Conservation (phyloP, 2,888 invertebrate genomes). For the Aspidiotus destructor region DNA sequence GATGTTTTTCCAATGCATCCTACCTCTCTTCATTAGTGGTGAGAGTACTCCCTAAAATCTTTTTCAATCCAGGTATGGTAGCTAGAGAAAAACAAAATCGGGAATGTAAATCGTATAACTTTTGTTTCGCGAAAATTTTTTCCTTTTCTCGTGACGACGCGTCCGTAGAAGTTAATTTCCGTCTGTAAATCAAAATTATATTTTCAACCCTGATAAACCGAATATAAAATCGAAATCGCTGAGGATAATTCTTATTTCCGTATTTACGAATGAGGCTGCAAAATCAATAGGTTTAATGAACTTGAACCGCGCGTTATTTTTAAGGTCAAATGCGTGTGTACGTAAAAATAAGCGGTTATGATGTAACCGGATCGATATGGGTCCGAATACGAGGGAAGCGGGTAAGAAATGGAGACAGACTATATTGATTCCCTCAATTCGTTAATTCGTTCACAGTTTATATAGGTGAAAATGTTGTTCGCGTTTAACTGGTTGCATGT, state of each 20-base stretch:
- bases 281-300: slow-evolving; percentile 30
- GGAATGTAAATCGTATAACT: too few species aligned
- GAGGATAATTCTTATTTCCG: neutral
- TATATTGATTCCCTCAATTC: slow-evolving; percentile 25
- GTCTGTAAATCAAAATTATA: neutral
- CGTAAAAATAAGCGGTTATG: slow-evolving; percentile 29
- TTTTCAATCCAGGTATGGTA: too few species aligned
- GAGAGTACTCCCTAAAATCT: too few species aligned
- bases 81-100: too few species aligned
- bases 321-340: slow-evolving; percentile 28
- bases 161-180: too few species aligned
- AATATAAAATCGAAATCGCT: neutral
- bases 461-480: neutral
- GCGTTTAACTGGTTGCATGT: neutral
- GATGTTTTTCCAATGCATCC: neutral
- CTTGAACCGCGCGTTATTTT: slow-evolving; percentile 25
- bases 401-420: slow-evolving; percentile 27
- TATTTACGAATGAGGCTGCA: slow-evolving; percentile 8
- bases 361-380: slow-evolving; percentile 30
- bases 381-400: slow-evolving; percentile 6
- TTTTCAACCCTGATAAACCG: slow-evolving; percentile 7
- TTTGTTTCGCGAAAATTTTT: too few species aligned
- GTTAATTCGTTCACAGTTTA: slow-evolving; percentile 7
- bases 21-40: neutral
- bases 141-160: too few species aligned